Evolutionary conservation across 2,797 vertebrate species (phyloP).

Genomic region (Poecilia velifera): DNA sequence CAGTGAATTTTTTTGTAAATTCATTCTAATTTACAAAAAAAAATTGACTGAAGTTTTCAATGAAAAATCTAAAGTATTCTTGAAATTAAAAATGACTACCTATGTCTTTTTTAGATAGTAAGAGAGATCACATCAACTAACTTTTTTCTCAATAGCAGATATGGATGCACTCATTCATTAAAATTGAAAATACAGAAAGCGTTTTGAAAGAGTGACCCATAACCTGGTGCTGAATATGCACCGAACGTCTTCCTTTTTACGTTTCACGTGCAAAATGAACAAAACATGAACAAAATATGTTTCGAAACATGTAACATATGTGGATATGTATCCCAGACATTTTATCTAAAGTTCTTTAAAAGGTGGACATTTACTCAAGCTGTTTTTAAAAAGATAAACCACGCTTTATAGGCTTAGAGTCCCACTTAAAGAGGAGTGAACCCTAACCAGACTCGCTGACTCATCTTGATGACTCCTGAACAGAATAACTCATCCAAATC

Average conservation of each 20-base stretch:
- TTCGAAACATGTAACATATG: neutral
- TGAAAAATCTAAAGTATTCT: too few relatives aligned
- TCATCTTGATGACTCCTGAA: neutral
- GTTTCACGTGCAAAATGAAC: neutral
- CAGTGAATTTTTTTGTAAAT: too few relatives aligned
- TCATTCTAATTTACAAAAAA: too few relatives aligned
- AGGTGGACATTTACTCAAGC: neutral
- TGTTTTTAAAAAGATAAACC: neutral
- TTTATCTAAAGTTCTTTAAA: neutral
- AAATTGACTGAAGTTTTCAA: too few relatives aligned
- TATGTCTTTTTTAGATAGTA: too few relatives aligned
- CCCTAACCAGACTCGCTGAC: conserved; percentile 8
- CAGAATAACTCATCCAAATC: conserved; percentile 27
- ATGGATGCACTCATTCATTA: neutral
- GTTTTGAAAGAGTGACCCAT: neutral
- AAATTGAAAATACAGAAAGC: neutral
- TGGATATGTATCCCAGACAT: neutral
- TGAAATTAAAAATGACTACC: too few relatives aligned
- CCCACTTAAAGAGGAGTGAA: conserved; percentile 10
- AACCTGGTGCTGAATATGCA: neutral
- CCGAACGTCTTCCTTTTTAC: neutral
- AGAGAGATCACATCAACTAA: too few relatives aligned
- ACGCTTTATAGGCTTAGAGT: too few relatives aligned
- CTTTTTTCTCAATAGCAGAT: neutral
- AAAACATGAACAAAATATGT: neutral